Base-by-base conservation (phyloP, 2,888 invertebrate species). In the Tenthredo mesomela region DNA sequence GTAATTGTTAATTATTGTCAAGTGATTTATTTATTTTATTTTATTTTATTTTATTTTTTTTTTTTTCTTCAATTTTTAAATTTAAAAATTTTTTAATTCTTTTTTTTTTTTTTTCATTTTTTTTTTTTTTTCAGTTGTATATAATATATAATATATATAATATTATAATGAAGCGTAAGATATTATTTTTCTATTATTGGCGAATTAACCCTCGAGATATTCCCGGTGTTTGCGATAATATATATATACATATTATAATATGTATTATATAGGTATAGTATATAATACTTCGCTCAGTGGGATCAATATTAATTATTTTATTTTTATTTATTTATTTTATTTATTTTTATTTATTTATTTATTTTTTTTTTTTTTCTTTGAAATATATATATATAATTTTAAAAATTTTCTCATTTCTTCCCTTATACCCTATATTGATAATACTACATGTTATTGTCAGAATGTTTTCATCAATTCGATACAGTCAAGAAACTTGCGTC, bases 401-500 rank as follows among this genome's bases (percentile, higher is more conserved):
- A 71, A 40, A 71, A 33, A 67, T 25, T 67, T 33, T 15, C 1
- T 29, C 67, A 33, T 12, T 18, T 33, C 37, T 67, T 67, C 40
- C 15, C 73, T 43, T 73, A 47, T 43, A 47, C 40, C 43, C n/a
- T 43, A 33, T 33, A 73, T 12, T 40, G 21, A 73, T 50, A 77
- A 54, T 77, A 54, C 77, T 77, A 77, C 54, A 50, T 37, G 54
- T 77, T 77, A 77, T 77, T 77, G 77, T 77, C 54, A 77, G 77
- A 54, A 77, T 77, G 73, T 77, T 73, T 40, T 50, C 77, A 50
- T 77, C 77, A 77, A 77, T 77, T 77, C 77, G 50, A 77, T 77
- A 77, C n/a, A 54, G 33, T 47, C 25, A 12, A 77, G 33, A 77
- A 43, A 73, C 73, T 73, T 73, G 73, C 70, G 70, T 37, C 40